Conservation (phyloP, 1,140 invertebrate species). For the Dryas iulia region DNA sequence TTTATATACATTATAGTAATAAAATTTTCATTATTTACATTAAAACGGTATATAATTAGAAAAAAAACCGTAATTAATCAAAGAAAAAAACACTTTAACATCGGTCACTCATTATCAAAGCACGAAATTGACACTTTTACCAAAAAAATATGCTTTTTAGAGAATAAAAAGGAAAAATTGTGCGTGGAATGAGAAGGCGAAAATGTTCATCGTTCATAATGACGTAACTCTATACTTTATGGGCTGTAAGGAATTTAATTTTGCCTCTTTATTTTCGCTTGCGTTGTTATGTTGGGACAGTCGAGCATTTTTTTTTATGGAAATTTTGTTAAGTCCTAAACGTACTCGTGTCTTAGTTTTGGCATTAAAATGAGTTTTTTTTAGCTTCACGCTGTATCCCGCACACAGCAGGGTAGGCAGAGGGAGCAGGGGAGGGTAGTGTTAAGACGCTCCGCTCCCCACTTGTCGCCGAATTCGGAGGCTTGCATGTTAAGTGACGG, state of each 20-base stretch:
- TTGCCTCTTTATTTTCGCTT: slow-evolving; percentile 65
- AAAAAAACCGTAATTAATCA: background rate
- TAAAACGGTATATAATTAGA: background rate
- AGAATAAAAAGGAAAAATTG: slow-evolving; percentile 19
- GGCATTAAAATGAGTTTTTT: no score
- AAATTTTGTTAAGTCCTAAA: slow-evolving; percentile 3
- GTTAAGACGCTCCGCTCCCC: no score
- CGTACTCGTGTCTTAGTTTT: background rate
- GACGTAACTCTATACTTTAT: slow-evolving; percentile 73
- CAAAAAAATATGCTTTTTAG: slow-evolving; percentile 8
- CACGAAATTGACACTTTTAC: slow-evolving; percentile 28
- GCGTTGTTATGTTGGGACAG: slow-evolving; percentile 29
- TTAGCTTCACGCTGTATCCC: no score
- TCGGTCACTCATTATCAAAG: slow-evolving; percentile 22
- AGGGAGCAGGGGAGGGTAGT: no score
- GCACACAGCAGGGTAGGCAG: no score
- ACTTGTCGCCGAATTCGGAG: no score
- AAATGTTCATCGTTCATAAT: slow-evolving; percentile 51
- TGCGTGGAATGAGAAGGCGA: slow-evolving; percentile 32
- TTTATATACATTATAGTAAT: no score
- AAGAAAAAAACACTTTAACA: background rate
- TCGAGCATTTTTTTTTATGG: slow-evolving; percentile 20
- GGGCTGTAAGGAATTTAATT: slow-evolving; percentile 64
- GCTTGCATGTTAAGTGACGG: no score
- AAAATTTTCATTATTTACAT: no score